phyloP scores from a whole-genome alignment of 2,797 vertebrate species.

The Xiphorhynchus erythropygius region DNA sequence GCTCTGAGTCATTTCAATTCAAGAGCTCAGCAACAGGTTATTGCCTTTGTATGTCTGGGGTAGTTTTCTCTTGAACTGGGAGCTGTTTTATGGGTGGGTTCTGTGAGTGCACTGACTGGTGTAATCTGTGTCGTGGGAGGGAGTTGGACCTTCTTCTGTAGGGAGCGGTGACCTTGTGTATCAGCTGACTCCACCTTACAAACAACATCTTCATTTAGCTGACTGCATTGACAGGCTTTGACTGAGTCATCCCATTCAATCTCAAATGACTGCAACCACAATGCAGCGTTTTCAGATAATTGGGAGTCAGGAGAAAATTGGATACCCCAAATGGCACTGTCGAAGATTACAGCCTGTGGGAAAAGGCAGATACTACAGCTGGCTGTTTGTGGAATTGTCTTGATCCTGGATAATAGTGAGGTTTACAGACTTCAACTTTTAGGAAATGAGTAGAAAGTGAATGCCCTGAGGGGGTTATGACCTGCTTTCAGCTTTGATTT shows the following conservation, averaged over 20 bases:
- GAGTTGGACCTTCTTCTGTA: background rate
- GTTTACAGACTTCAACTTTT: background rate
- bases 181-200: background rate
- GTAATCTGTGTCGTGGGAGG: background rate
- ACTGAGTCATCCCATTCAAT: background rate
- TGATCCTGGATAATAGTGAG: background rate
- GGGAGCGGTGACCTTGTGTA: background rate
- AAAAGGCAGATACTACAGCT: background rate
- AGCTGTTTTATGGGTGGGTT: background rate
- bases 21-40: background rate
- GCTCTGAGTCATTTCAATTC: background rate
- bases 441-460: background rate
- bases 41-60: background rate
- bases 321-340: background rate
- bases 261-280: background rate
- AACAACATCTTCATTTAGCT: background rate
- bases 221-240: background rate
- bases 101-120: background rate
- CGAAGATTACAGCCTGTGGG: background rate
- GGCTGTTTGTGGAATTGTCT: background rate
- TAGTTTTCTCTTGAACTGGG: background rate
- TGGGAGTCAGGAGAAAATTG: background rate
- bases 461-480: background rate
- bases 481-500: slow-evolving; percentile 6
- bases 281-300: background rate